Conservation (phyloP, 2,888 invertebrate genomes). For the Agonopterix heracliana region DNA sequence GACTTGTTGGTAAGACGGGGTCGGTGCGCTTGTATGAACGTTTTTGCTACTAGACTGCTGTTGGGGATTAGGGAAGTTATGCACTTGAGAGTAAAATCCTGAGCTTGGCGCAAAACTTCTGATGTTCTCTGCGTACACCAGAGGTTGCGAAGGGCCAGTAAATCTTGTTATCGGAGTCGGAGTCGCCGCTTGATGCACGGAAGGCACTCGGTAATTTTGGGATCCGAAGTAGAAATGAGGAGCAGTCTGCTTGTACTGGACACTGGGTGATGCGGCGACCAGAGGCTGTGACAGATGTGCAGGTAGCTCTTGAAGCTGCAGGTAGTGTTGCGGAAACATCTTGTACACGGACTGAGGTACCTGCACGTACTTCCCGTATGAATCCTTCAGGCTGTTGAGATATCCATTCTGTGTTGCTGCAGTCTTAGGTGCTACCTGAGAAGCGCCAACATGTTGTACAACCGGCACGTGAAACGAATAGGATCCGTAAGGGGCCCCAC, state of each 20-base stretch:
- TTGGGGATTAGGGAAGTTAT: constrained; percentile 24
- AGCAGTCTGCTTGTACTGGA: constrained; percentile 39
- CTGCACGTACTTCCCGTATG: constrained; percentile 60
- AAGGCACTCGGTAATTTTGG: constrained; percentile 37
- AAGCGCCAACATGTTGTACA: constrained; percentile 25
- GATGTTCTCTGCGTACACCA: constrained; percentile 38
- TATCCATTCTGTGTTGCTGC: constrained; percentile 37
- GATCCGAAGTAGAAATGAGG: constrained; percentile 44
- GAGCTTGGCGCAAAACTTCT: constrained; percentile 33
- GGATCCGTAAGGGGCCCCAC: constrained; percentile 52
- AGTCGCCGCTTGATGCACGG: constrained; percentile 37
- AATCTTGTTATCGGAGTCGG: constrained; percentile 32
- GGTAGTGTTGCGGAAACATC: constrained; percentile 55
- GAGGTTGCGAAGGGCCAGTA: constrained; percentile 32
- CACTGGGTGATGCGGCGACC: constrained; percentile 36
- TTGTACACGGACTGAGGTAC: constrained; percentile 51
- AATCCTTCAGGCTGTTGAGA: constrained; percentile 59
- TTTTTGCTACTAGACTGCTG: constrained; percentile 44
- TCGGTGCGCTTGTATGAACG: constrained; percentile 31
- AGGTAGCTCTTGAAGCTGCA: constrained; percentile 58
- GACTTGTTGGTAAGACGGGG: constrained; percentile 34
- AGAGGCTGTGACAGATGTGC: constrained; percentile 59
- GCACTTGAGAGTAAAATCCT: constrained; percentile 18
- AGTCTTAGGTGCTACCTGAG: constrained; percentile 33
- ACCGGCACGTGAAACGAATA: constrained; percentile 52